A percentile compares a stretch with the other conserved stretches of the same genome.
These are phyloP conservation scores for Chiridota heheva DNA, from an alignment of 35 echinoderm and acorn worm genomes.

Conservation along the genomic window DNA sequence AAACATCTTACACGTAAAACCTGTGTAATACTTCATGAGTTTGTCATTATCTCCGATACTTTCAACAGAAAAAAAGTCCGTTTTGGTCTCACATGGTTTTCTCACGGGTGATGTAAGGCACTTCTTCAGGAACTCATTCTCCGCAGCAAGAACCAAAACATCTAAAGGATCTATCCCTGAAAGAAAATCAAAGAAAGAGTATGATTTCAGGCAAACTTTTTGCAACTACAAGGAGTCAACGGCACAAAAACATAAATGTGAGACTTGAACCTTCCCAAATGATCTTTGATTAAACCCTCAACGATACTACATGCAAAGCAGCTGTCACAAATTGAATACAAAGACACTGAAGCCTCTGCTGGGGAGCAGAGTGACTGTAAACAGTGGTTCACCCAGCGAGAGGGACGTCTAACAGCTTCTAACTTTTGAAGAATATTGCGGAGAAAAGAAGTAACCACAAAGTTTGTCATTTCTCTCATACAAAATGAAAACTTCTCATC, in stretches of 20 bases:
- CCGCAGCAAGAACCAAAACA: background rate
- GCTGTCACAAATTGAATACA: background rate
- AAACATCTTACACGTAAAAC: background rate
- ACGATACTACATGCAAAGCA: background rate
- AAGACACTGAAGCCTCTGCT: constrained; percentile 9
- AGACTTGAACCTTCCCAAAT: background rate
- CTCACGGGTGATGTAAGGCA: background rate
- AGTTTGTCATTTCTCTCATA: background rate
- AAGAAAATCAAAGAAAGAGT: background rate
- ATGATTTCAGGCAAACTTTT: background rate
- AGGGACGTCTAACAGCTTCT: constrained; percentile 6
- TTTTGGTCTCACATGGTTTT: background rate
- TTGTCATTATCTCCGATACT: background rate
- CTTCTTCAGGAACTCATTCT: constrained; percentile 7
- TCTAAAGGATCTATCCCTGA: background rate
- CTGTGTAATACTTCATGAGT: constrained; percentile 1
- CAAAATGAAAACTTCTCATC: background rate
- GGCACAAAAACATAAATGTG: background rate
- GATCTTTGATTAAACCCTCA: background rate
- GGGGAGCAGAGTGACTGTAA: background rate
- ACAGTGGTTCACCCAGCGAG: background rate
- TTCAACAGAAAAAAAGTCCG: background rate
- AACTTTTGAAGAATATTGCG: background rate
- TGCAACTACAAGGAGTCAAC: background rate
- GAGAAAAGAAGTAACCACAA: constrained; percentile 11